Base-by-base conservation (phyloP, 2,888 invertebrate genomes). In the Rotaria macrura region DNA sequence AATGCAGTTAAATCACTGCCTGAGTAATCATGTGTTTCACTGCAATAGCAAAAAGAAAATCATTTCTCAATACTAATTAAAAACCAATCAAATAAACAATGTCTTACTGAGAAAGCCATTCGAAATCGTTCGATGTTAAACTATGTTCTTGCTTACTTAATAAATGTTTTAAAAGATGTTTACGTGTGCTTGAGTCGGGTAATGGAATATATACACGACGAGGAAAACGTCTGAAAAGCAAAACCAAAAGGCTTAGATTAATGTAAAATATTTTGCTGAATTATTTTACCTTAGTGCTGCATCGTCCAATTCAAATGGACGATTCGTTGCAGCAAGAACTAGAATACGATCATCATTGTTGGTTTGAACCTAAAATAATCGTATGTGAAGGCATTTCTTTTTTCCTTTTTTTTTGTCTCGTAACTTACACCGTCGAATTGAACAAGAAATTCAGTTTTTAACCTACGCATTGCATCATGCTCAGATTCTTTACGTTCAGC, bases 261-360 rank as follows among this genome's bases (percentile, higher is more conserved):
- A 9, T 12, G 14, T 12, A 29, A 29, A 29, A 29, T 14, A 7
- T 65, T 0, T 65, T 65, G n/a, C 3, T n/a, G 4, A 3, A 55
- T 23, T 1, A 23, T 23, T 29, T 79, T 79, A 79, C 79, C 79
- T 93, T 85, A 98, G 92, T 0, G 97, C 96, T 43, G 98, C 98
- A 90, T 97, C 97, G 90, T 99, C 98, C 84, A 99, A 91, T 91
- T 99, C 98, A 90, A 96, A 95, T 0, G 98, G 98, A 85, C 97
- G 92, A 91, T 99, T 99, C 1, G 99, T 99, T n/a, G 98, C 98
- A 14, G 96, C 98, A 94, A 99, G 95, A 12, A 99, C 96, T n/a
- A 99, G 93, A 87, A 98, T 94, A 87, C 95, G 92, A 90, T 97
- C 97, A 84, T 95, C 94, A 3, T 93, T 93, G 91, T 94, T 94